phyloP scores from a whole-genome alignment of 2,113 vertebrate genomes.

The Meleagris gallopavo region DNA sequence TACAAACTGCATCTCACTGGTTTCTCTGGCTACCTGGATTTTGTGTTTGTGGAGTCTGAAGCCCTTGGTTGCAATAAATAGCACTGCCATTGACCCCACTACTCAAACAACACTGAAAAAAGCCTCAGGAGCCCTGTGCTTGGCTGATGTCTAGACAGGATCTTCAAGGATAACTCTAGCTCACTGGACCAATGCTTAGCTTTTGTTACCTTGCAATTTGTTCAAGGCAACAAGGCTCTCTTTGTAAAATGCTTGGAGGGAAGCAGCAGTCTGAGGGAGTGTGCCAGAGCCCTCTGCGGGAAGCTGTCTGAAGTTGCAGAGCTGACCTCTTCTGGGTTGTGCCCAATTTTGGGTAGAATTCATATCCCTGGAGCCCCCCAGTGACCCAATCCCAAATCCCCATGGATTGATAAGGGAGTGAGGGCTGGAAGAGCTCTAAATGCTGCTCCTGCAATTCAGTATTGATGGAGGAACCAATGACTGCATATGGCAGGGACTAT shows the following conservation, averaged over 20 bases:
- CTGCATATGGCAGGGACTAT: background rate
- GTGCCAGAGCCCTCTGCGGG: background rate
- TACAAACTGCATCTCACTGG: background rate
- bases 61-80: background rate
- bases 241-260: too few relatives aligned
- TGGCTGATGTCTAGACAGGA: background rate
- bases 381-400: background rate
- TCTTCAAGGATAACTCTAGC: background rate
- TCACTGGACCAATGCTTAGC: background rate
- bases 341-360: background rate
- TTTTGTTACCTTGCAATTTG: background rate
- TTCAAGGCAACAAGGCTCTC: background rate
- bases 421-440: background rate
- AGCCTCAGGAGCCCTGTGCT: background rate
- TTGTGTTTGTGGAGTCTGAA: background rate
- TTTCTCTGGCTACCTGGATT: background rate
- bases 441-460: background rate
- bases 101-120: background rate
- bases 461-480: background rate
- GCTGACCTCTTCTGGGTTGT: too few relatives aligned
- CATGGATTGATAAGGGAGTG: accelerated
- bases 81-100: background rate
- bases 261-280: background rate
- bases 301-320: background rate
- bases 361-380: background rate